phyloP scores from a whole-genome alignment of 2,113 vertebrate genomes.

The Taurulus bubalis region DNA sequence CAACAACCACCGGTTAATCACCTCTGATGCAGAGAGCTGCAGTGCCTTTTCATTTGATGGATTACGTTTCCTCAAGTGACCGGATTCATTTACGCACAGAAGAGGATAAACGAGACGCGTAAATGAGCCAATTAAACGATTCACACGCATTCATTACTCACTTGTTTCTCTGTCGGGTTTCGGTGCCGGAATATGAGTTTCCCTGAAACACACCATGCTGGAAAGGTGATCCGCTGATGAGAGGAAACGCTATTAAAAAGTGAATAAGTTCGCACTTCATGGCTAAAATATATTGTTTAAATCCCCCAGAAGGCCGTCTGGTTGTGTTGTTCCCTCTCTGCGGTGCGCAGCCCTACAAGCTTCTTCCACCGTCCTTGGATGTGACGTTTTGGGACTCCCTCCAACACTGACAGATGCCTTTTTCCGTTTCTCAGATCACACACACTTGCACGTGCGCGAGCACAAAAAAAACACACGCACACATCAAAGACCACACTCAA shows the following conservation, averaged over 20 bases:
- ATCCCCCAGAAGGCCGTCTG: not conserved
- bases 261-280: conserved; percentile 54
- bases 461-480: conserved; percentile 8
- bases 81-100: not conserved
- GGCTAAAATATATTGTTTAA: not conserved
- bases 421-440: not conserved
- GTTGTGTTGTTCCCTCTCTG: conserved; percentile 15
- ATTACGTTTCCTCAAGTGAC: not conserved
- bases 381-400: conserved; percentile 67
- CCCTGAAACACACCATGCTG: conserved; percentile 77
- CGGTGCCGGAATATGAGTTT: conserved; percentile 61
- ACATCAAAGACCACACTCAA: not conserved
- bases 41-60: not conserved
- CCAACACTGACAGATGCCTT: conserved; percentile 43
- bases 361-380: conserved; percentile 41
- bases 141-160: conserved; percentile 63
- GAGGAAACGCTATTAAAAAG: conserved; percentile 60
- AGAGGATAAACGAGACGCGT: not conserved
- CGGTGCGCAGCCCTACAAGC: conserved; percentile 6
- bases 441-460: not conserved
- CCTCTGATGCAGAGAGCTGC: not conserved
- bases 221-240: conserved; percentile 73
- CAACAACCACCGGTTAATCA: not conserved
- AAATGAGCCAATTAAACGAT: not conserved
- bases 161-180: conserved; percentile 79